Conservation (phyloP, 2,113 vertebrate genomes). For the Meles meles region DNA sequence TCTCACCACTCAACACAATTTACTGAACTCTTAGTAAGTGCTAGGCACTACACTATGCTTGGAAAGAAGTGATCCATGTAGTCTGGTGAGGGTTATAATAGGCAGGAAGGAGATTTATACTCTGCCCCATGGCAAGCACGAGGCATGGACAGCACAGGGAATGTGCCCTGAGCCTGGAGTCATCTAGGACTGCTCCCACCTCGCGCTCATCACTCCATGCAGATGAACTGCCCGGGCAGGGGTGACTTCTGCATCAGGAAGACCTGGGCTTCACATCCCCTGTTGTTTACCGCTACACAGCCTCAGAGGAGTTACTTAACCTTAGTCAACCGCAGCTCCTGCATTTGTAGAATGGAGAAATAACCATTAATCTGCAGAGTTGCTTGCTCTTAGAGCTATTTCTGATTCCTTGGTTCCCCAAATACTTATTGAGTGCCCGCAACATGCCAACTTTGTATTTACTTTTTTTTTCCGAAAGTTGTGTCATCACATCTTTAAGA, state of each 20-base stretch:
- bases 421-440: background rate
- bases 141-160: background rate
- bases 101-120: background rate
- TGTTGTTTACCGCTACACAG: background rate
- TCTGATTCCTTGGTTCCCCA: background rate
- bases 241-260: background rate
- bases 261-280: background rate
- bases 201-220: background rate
- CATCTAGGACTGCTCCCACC: background rate
- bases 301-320: background rate
- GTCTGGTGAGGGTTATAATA: background rate
- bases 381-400: background rate
- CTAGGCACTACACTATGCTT: background rate
- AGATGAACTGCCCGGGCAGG: background rate
- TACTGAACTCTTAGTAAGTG: background rate
- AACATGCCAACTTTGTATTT: background rate
- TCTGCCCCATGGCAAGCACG: background rate
- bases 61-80: background rate
- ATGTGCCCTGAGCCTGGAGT: background rate
- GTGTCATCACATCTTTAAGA: background rate
- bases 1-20: background rate
- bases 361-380: background rate
- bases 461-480: background rate
- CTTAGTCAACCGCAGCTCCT: background rate
- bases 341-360: background rate